phyloP scores from a whole-genome alignment of 2,113 vertebrate genomes.

The Gracilinanus agilis region DNA sequence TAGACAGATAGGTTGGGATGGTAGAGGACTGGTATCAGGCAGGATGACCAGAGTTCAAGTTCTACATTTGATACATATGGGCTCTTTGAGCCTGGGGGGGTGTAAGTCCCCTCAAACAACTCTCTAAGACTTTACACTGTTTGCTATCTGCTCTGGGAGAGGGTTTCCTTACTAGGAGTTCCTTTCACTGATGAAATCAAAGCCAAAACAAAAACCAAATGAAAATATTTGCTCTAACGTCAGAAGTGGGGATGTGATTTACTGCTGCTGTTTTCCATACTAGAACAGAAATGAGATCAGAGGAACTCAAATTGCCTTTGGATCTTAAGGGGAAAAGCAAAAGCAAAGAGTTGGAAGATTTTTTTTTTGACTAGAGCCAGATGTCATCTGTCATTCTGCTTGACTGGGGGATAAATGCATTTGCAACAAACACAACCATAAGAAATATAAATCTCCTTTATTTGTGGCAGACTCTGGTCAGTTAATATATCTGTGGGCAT shows the following conservation, averaged over 20 bases:
- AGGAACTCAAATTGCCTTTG: slow-evolving; percentile 11
- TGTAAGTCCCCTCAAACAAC: neutral
- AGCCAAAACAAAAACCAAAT: neutral
- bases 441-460: neutral
- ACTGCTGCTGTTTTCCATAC: neutral
- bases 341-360: neutral
- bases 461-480: neutral
- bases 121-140: neutral
- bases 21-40: neutral
- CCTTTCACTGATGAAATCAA: neutral
- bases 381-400: neutral
- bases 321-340: slow-evolving; percentile 7
- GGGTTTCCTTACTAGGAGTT: neutral
- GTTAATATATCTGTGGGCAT: neutral
- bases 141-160: neutral
- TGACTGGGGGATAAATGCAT: neutral
- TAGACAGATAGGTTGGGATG: neutral
- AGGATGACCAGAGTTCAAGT: neutral
- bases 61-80: neutral
- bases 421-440: neutral
- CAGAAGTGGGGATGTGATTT: neutral
- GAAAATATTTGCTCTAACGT: neutral
- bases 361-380: neutral
- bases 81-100: neutral
- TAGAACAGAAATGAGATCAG: neutral